phyloP scores from a whole-genome alignment of 2,113 vertebrate genomes.

The Archocentrus centrarchus region DNA sequence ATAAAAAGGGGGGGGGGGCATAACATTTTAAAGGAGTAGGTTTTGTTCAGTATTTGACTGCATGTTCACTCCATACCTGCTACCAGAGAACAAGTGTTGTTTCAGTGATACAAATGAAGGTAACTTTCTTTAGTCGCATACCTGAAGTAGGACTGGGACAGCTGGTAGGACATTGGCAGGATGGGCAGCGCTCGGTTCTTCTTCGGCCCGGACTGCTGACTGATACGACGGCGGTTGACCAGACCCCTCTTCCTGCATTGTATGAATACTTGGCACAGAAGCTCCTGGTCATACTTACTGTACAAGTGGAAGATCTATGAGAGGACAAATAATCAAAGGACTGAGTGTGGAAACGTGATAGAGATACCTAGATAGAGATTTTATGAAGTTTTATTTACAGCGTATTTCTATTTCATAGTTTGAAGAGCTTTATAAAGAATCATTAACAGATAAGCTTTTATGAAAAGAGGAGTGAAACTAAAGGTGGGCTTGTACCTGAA shows the following conservation, averaged over 20 bases:
- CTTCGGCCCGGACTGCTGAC: constrained; percentile 83
- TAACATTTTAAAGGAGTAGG: too few relatives aligned
- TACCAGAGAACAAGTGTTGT: neutral
- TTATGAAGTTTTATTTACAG: neutral
- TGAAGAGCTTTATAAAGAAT: neutral
- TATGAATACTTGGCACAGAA: constrained; percentile 88
- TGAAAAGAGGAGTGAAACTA: neutral
- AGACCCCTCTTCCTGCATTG: constrained; percentile 87
- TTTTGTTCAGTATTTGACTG: neutral
- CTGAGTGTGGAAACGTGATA: neutral
- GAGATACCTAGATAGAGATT: neutral
- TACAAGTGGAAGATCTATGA: constrained; percentile 90
- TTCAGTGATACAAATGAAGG: neutral
- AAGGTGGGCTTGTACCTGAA: constrained; percentile 83
- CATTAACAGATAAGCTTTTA: neutral
- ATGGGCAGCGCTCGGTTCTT: constrained; percentile 92
- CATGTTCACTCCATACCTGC: neutral
- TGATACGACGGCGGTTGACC: constrained; percentile 91
- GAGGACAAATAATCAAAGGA: neutral
- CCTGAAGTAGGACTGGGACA: constrained; percentile 93
- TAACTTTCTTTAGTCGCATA: neutral
- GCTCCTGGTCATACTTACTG: constrained; percentile 86
- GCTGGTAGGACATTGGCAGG: constrained; percentile 95
- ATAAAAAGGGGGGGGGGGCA: too few relatives aligned
- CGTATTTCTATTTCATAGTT: neutral